Conservation (phyloP, 2,888 invertebrate genomes). For the Apamea anceps region DNA sequence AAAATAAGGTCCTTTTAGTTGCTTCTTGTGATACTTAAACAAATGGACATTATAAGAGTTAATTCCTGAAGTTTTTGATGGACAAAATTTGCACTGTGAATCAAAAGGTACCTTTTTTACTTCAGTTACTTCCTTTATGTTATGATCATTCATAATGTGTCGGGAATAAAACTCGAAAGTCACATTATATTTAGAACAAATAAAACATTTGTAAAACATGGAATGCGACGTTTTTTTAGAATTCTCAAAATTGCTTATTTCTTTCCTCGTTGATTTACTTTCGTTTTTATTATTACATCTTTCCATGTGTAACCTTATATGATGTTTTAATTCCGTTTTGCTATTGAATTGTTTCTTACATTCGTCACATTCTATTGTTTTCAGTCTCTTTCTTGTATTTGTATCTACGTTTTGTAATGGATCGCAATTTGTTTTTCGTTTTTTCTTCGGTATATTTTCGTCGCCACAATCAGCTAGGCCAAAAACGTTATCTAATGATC, state of each 20-base stretch:
- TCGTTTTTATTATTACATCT: constrained; percentile 1
- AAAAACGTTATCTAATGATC: neutral
- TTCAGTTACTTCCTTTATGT: constrained; percentile 53
- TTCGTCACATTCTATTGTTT: constrained; percentile 26
- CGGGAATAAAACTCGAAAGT: constrained; percentile 54
- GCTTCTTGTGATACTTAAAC: constrained; percentile 52
- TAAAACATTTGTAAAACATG: constrained; percentile 65
- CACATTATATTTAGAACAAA: constrained; percentile 72
- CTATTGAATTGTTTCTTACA: constrained; percentile 12
- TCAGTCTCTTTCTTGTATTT: neutral
- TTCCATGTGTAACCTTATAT: constrained; percentile 11
- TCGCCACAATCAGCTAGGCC: neutral
- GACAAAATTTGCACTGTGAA: constrained; percentile 74
- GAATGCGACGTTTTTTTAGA: constrained; percentile 15
- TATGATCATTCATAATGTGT: constrained; percentile 72
- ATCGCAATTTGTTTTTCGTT: neutral
- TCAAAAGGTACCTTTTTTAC: constrained; percentile 68
- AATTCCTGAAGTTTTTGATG: constrained; percentile 55
- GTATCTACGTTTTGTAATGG: neutral
- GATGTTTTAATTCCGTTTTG: constrained; percentile 18
- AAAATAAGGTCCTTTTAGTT: constrained; percentile 15
- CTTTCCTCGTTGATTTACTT: neutral
- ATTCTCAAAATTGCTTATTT: neutral
- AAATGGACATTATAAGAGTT: constrained; percentile 68
- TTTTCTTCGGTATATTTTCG: constrained; percentile 11